Percentiles rank a stretch among this genome's conserved stretches.
These are phyloP conservation scores for Zaprionus africanus DNA, from an alignment of 1,140 invertebrate species.

Conservation along the genomic window DNA sequence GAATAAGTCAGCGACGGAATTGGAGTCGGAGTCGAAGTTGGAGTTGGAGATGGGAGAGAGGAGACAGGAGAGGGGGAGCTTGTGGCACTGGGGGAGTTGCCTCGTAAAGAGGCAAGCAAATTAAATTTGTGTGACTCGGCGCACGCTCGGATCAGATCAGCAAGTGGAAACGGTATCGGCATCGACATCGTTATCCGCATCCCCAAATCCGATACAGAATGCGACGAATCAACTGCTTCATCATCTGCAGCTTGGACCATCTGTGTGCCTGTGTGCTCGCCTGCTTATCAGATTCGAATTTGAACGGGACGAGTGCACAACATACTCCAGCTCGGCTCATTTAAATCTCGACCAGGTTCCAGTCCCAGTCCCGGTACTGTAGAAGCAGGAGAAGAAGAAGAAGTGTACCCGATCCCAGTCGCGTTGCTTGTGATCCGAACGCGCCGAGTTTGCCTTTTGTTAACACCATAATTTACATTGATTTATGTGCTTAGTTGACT, in stretches of 20 bases:
- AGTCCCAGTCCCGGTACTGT: conserved; percentile 3
- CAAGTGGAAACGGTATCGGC: conserved; percentile 31
- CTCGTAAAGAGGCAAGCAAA: conserved; percentile 75
- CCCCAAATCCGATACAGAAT: conserved; percentile 26
- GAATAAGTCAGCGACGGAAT: conserved; percentile 58
- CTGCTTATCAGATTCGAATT: conserved; percentile 68
- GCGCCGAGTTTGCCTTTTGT: conserved; percentile 75
- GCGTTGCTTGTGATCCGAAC: conserved; percentile 57
- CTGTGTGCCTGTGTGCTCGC: conserved; percentile 28
- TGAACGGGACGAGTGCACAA: conserved; percentile 43
- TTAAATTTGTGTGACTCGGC: conserved; percentile 65
- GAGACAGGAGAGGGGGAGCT: neutral
- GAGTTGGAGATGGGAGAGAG: neutral
- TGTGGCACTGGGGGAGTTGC: conserved; percentile 13
- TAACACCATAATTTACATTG: conserved; percentile 83
- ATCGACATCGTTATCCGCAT: conserved; percentile 24
- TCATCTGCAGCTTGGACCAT: conserved; percentile 23
- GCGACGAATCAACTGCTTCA: conserved; percentile 17
- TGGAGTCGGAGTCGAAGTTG: neutral
- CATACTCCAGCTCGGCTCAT: conserved; percentile 55
- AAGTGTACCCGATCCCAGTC: neutral
- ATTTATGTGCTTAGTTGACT: conserved; percentile 83
- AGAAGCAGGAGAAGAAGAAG: neutral
- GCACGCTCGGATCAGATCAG: conserved; percentile 50
- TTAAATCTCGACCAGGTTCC: conserved; percentile 57